Conservation (phyloP, 2,113 vertebrate genomes). For the Gadus macrocephalus region DNA sequence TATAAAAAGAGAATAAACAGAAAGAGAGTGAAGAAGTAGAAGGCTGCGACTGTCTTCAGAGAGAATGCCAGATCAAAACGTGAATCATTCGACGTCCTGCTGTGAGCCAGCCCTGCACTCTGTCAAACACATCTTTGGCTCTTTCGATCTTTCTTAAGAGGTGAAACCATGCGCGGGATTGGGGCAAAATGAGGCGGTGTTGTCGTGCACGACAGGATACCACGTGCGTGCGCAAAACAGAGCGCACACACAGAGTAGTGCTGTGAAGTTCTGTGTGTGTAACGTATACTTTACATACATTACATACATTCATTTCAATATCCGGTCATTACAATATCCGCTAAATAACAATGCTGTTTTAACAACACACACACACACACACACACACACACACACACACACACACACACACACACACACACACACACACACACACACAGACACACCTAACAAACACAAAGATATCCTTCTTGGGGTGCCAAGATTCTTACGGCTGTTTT, state of each 20-base stretch:
- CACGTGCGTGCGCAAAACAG: not conserved
- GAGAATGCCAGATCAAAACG: slow-evolving; percentile 21
- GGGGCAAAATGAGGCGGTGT: not conserved
- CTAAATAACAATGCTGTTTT: too few relatives aligned
- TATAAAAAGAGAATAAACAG: slow-evolving; percentile 10
- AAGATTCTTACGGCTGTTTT: too few relatives aligned
- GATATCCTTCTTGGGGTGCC: too few relatives aligned
- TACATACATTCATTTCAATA: too few relatives aligned
- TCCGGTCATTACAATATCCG: too few relatives aligned
- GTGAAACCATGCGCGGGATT: slow-evolving; percentile 3
- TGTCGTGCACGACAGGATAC: not conserved
- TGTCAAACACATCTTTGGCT: not conserved
- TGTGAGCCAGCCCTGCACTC: not conserved
- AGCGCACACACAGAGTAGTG: not conserved
- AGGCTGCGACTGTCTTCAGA: slow-evolving; percentile 11
- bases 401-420: too few relatives aligned
- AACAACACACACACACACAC: too few relatives aligned
- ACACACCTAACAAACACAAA: too few relatives aligned
- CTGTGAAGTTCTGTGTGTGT: too few relatives aligned
- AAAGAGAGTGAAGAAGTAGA: slow-evolving; percentile 16
- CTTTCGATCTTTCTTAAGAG: slow-evolving; percentile 6
- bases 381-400: too few relatives aligned
- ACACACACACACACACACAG: too few relatives aligned
- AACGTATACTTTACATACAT: too few relatives aligned
- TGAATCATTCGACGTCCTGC: not conserved